Conservation (phyloP, 2,888 invertebrate species). For the Polydrusus tereticollis region DNA sequence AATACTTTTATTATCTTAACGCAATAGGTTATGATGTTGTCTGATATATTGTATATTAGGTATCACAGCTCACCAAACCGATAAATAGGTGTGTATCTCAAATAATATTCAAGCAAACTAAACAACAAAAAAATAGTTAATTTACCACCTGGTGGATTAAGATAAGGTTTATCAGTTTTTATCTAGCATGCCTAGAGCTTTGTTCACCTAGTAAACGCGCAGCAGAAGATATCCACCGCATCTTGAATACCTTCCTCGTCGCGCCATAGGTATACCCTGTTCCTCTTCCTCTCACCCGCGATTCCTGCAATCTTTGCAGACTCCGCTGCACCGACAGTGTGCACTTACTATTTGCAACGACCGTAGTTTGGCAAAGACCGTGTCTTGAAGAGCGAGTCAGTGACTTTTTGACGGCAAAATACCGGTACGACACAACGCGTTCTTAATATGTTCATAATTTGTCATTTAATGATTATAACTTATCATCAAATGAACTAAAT, state of each 20-base stretch:
- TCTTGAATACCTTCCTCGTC: slow-evolving; percentile 39
- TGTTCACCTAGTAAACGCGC: slow-evolving; percentile 37
- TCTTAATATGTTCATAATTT: slow-evolving; percentile 19
- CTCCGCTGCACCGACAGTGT: slow-evolving; percentile 37
- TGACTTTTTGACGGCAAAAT: slow-evolving; percentile 31
- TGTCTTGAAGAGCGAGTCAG: slow-evolving; percentile 41
- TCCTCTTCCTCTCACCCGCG: slow-evolving; percentile 36
- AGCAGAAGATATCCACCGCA: slow-evolving; percentile 18
- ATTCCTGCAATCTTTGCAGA: slow-evolving; percentile 42
- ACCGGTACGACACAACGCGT: slow-evolving; percentile 31
- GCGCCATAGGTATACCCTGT: slow-evolving; percentile 21
- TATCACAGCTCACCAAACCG: background rate
- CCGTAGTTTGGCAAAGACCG: slow-evolving; percentile 43
- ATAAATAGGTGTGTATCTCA: no score
- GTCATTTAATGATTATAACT: background rate
- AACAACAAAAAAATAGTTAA: slow-evolving; percentile 2
- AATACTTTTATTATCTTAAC: no score
- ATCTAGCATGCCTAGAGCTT: slow-evolving; percentile 31
- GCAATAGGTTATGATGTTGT: no score
- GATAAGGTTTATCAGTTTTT: slow-evolving; percentile 35
- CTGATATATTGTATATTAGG: background rate
- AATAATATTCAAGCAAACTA: background rate
- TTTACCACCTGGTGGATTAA: slow-evolving; percentile 34
- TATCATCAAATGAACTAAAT: slow-evolving; percentile 40
- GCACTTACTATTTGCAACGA: slow-evolving; percentile 28